phyloP scores from a whole-genome alignment of 1,140 invertebrate genomes.

The Prorops nasuta region DNA sequence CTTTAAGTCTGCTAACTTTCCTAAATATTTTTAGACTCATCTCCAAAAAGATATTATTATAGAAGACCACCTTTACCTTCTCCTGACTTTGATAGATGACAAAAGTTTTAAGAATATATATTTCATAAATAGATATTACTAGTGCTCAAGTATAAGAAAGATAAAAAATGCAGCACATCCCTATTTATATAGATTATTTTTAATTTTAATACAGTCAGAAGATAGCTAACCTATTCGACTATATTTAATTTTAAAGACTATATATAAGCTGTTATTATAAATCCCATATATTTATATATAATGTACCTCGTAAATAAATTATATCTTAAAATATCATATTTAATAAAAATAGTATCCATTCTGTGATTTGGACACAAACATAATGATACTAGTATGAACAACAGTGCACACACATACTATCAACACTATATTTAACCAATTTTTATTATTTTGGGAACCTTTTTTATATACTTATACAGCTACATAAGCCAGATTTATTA shows the following conservation, averaged over 20 bases:
- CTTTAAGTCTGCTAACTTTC: background rate
- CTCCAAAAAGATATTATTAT: constrained; percentile 16
- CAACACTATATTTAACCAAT: no score
- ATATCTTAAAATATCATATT: no score
- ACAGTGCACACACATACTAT: no score
- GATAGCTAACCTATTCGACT: background rate
- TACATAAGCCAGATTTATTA: no score
- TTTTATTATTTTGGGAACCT: no score
- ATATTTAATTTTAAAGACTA: background rate
- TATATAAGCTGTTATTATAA: background rate
- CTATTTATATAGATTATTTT: constrained; percentile 1
- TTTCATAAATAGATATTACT: background rate
- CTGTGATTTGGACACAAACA: no score
- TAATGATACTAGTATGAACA: no score
- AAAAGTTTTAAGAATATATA: background rate
- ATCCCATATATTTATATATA: no score
- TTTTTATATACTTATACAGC: no score
- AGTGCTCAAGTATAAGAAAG: no score
- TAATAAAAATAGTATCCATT: no score
- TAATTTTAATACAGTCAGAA: background rate
- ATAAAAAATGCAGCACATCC: background rate
- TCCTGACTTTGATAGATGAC: constrained; percentile 36
- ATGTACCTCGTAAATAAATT: no score
- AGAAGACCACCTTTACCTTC: constrained; percentile 31
- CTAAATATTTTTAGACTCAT: constrained; percentile 17